Evolutionary conservation across 2,888 invertebrate genomes (phyloP).

Genomic region (Mythimna ferrago): DNA sequence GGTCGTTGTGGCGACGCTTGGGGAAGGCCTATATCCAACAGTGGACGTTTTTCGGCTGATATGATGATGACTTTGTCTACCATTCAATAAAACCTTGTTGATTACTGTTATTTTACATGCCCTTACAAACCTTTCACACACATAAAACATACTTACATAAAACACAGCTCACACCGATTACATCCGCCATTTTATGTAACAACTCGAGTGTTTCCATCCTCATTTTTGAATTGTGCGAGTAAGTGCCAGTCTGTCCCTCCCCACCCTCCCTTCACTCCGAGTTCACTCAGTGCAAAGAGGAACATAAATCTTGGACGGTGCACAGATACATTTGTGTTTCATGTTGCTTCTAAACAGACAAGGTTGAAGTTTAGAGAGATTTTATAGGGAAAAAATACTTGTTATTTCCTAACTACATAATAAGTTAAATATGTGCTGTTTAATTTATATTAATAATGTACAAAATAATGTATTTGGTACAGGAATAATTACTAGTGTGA

Average conservation of each 20-base stretch:
- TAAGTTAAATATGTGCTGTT: background rate
- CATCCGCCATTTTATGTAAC: constrained; percentile 33
- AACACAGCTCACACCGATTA: constrained; percentile 10
- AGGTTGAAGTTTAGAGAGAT: constrained; percentile 17
- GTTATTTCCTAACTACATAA: background rate
- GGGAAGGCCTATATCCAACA: no score
- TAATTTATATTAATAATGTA: no score
- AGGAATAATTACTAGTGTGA: no score
- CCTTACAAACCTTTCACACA: constrained; percentile 8
- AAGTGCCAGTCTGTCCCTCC: constrained; percentile 34
- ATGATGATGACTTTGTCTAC: no score
- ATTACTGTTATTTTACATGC: background rate
- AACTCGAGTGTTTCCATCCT: constrained; percentile 39
- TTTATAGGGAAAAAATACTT: background rate
- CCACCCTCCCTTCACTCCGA: background rate
- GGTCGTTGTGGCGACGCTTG: no score
- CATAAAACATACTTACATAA: background rate
- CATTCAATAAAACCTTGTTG: background rate
- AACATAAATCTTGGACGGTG: constrained; percentile 47
- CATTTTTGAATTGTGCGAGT: constrained; percentile 44
- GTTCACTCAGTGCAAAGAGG: constrained; percentile 46
- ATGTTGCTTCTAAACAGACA: constrained; percentile 27
- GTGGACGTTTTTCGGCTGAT: no score
- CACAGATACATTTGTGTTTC: constrained; percentile 47
- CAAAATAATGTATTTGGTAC: no score